These are phyloP conservation scores for Conops quadrifasciatus DNA, from an alignment of 2,888 invertebrate genomes.

Conservation along the genomic window DNA sequence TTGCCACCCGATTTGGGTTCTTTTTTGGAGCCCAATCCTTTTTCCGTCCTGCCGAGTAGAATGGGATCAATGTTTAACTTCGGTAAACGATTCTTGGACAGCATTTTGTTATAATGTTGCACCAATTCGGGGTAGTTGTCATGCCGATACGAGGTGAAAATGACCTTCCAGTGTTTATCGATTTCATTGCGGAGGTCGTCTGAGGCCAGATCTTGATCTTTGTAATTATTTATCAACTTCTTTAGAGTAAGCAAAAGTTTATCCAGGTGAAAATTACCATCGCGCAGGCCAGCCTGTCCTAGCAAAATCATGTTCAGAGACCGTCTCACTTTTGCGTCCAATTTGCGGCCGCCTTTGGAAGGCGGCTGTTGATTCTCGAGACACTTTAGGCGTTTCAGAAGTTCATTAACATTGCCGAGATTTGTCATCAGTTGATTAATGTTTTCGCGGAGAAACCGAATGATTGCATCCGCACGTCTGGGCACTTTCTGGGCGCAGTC, in stretches of 20 bases:
- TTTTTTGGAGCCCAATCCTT: constrained; percentile 38
- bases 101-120: constrained; percentile 50
- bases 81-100: constrained; percentile 53
- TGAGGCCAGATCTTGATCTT: constrained; percentile 60
- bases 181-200: constrained; percentile 66
- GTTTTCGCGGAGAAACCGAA: constrained; percentile 58
- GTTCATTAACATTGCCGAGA: constrained; percentile 67
- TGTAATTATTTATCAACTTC: constrained; percentile 50
- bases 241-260: constrained; percentile 62
- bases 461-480: constrained; percentile 55
- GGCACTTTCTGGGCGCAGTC: constrained; percentile 56
- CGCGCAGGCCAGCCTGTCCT: constrained; percentile 70
- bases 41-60: constrained; percentile 50
- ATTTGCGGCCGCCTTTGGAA: constrained; percentile 62
- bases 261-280: constrained; percentile 67
- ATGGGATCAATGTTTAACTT: constrained; percentile 53
- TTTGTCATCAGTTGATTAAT: constrained; percentile 53
- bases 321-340: constrained; percentile 66
- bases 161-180: constrained; percentile 67
- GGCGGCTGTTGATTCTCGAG: constrained; percentile 66
- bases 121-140: constrained; percentile 57
- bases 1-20: not conserved
- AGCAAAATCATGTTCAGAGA: constrained; percentile 70
- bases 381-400: constrained; percentile 66
- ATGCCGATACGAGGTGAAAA: constrained; percentile 67